phyloP scores from a whole-genome alignment of 1,140 invertebrate genomes.

The Zaprionus ornatus region DNA sequence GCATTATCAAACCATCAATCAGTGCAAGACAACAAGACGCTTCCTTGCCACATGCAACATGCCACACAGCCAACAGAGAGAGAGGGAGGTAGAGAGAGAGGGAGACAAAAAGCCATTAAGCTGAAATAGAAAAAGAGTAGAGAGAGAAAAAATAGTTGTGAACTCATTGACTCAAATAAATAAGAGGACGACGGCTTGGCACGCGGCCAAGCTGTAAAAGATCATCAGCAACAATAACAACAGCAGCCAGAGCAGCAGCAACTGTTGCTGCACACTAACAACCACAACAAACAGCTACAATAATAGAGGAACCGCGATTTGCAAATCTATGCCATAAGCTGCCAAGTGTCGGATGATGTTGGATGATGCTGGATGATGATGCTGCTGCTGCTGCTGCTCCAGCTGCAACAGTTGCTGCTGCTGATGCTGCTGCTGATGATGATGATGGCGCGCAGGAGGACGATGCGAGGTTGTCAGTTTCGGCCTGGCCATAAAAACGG shows the following conservation, averaged over 20 bases:
- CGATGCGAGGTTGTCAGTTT: slow-evolving; percentile 28
- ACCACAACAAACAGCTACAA: slow-evolving; percentile 80
- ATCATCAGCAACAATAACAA: slow-evolving; percentile 60
- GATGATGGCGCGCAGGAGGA: slow-evolving; percentile 22
- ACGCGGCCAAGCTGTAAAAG: slow-evolving; percentile 47
- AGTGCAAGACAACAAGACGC: slow-evolving; percentile 69
- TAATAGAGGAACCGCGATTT: slow-evolving; percentile 75
- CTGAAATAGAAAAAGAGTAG: slow-evolving; percentile 55
- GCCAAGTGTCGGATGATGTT: slow-evolving; percentile 77
- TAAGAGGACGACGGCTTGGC: slow-evolving; percentile 55
- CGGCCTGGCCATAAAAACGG: slow-evolving; percentile 47
- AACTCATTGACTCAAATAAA: slow-evolving; percentile 82
- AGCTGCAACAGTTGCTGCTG: slow-evolving; percentile 28
- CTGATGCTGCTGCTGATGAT: slow-evolving; percentile 32
- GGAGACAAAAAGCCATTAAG: slow-evolving; percentile 63
- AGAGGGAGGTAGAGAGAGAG: slow-evolving; percentile 2
- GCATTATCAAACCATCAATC: slow-evolving; percentile 77
- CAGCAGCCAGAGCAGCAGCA: slow-evolving; percentile 42
- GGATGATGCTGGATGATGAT: slow-evolving; percentile 50
- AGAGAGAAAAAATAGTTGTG: slow-evolving; percentile 73
- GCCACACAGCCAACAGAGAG: slow-evolving; percentile 20
- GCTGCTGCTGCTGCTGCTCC: slow-evolving; percentile 24
- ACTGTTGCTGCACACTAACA: slow-evolving; percentile 67
- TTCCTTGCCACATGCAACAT: slow-evolving; percentile 61
- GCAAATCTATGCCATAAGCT: slow-evolving; percentile 79